Evolutionary conservation across 2,888 invertebrate species (phyloP).

Genomic region (Catocala sponsa): DNA sequence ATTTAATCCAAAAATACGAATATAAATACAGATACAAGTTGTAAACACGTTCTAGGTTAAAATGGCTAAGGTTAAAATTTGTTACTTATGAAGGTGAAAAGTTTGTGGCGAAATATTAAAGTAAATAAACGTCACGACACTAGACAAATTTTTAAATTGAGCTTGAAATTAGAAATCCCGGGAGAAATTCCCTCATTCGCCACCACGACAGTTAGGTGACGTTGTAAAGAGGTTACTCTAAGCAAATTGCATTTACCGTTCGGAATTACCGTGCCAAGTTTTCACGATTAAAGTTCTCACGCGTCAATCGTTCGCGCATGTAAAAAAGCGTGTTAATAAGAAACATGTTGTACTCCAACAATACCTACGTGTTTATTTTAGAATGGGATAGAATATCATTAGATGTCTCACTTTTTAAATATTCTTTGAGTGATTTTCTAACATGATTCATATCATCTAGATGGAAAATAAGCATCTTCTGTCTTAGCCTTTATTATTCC

Average conservation of each 20-base stretch:
- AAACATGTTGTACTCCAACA: constrained; percentile 30
- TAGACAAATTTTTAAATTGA: constrained; percentile 76
- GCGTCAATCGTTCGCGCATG: constrained; percentile 48
- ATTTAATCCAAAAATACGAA: too few species aligned
- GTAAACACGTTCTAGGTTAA: not conserved
- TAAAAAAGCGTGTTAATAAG: constrained; percentile 20
- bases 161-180: constrained; percentile 80
- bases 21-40: not conserved
- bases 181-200: constrained; percentile 62
- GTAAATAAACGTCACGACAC: constrained; percentile 54
- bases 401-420: constrained; percentile 19
- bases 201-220: constrained; percentile 55
- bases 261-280: constrained; percentile 63
- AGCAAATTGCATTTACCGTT: constrained; percentile 77
- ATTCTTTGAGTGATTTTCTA: not conserved
- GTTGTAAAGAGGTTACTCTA: constrained; percentile 77
- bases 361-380: constrained; percentile 32
- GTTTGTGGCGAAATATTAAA: constrained; percentile 44
- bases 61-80: constrained; percentile 21
- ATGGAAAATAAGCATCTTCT: too few species aligned
- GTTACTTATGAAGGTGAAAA: constrained; percentile 32
- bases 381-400: constrained; percentile 19
- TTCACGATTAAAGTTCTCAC: constrained; percentile 57
- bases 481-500: too few species aligned
- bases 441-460: too few species aligned